phyloP scores from a whole-genome alignment of 2,113 vertebrate genomes.

The Podarcis muralis region DNA sequence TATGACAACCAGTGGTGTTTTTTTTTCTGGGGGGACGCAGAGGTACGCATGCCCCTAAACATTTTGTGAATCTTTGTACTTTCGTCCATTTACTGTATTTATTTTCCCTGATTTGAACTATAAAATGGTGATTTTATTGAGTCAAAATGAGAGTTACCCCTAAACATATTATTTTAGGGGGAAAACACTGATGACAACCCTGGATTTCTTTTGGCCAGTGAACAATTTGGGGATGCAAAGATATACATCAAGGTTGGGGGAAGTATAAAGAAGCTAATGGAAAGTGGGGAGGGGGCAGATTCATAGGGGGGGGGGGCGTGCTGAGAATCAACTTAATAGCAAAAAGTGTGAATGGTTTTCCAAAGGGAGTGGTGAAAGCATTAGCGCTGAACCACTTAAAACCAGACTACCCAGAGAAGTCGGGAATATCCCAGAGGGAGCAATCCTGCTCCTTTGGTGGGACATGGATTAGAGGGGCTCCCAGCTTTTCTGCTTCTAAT shows the following conservation, averaged over 20 bases:
- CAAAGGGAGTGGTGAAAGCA: constrained; percentile 43
- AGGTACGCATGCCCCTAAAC: background rate
- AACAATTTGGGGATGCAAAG: background rate
- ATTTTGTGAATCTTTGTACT: too few species aligned
- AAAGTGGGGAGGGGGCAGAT: constrained; percentile 42
- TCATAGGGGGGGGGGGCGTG: constrained; percentile 7
- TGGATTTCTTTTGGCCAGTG: background rate
- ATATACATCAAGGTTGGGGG: background rate
- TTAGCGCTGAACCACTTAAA: constrained; percentile 31
- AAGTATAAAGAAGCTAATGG: background rate
- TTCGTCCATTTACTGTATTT: too few species aligned
- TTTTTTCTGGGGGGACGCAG: background rate
- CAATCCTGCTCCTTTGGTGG: constrained; percentile 26
- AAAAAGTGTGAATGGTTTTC: constrained; percentile 33
- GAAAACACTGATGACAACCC: background rate
- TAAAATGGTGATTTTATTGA: too few species aligned
- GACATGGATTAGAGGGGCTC: constrained; percentile 26
- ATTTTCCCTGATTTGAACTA: too few species aligned
- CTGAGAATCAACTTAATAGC: constrained; percentile 30
- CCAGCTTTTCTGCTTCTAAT: background rate
- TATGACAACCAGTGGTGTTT: background rate
- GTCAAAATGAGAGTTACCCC: too few species aligned
- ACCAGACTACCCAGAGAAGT: constrained; percentile 29
- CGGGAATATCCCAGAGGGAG: constrained; percentile 40
- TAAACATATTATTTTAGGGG: too few species aligned